A percentile compares a stretch with the other conserved stretches of the same genome.
Evolutionary conservation across 2,797 vertebrate species (phyloP).

Genomic region (Neosilurus hyrtlii): DNA sequence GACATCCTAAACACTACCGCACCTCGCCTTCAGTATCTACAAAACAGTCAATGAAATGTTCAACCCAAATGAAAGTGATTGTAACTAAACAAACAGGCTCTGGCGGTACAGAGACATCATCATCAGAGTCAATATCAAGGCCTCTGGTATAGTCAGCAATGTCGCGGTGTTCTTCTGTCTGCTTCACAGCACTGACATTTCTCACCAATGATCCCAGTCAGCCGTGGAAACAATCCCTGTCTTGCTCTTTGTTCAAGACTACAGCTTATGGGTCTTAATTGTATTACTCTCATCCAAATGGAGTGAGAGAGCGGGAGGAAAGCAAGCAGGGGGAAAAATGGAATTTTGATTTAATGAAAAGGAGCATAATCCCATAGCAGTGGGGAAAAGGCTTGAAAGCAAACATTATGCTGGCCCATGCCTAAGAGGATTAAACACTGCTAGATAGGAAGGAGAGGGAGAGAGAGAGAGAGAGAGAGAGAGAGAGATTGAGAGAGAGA

Average conservation of each 20-base stretch:
- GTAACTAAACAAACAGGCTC: background rate
- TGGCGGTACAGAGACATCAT: background rate
- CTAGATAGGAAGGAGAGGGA: slow-evolving; percentile 31
- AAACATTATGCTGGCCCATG: slow-evolving; percentile 53
- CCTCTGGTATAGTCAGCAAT: background rate
- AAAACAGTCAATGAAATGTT: background rate
- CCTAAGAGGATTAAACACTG: slow-evolving; percentile 56
- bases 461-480: background rate
- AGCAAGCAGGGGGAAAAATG: slow-evolving; percentile 61
- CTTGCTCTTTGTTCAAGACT: slow-evolving; percentile 63
- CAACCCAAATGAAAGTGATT: background rate
- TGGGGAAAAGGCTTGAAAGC: slow-evolving; percentile 58
- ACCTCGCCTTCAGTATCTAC: background rate
- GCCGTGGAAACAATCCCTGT: slow-evolving; percentile 64
- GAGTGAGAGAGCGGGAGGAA: slow-evolving; percentile 48
- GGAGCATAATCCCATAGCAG: slow-evolving; percentile 65
- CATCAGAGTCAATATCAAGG: slow-evolving; percentile 9
- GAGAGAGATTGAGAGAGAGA: background rate
- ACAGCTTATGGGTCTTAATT: slow-evolving; percentile 74
- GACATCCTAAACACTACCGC: no score
- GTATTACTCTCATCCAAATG: slow-evolving; percentile 65
- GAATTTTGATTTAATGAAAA: slow-evolving; percentile 71
- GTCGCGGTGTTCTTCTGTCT: slow-evolving; percentile 15
- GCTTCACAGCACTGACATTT: slow-evolving; percentile 7
- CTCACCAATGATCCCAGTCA: slow-evolving; percentile 48